phyloP scores from a whole-genome alignment of 2,888 invertebrate species.

The Cylloceria caligata region DNA sequence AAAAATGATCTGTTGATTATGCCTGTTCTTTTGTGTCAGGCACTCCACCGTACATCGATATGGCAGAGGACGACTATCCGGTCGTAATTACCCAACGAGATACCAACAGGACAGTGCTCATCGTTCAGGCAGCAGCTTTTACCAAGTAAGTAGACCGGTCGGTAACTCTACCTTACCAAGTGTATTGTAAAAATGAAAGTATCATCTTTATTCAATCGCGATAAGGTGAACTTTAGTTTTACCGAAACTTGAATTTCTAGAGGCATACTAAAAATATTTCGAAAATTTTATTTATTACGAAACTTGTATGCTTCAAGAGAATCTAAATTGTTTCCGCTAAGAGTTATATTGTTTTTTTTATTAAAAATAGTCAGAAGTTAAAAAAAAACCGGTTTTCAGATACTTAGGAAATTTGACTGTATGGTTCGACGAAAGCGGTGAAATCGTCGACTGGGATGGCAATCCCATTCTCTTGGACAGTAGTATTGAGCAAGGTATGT shows the following conservation, averaged over 20 bases:
- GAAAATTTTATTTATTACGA: not conserved
- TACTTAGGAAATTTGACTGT: constrained; percentile 92
- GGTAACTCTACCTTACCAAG: constrained; percentile 9
- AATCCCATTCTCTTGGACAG: constrained; percentile 89
- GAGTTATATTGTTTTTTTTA: not conserved
- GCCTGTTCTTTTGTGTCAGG: constrained; percentile 69
- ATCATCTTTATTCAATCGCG: not conserved
- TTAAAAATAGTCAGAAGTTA: not conserved
- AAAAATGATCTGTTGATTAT: constrained; percentile 14
- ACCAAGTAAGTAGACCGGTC: constrained; percentile 84
- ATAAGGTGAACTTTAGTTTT: not conserved
- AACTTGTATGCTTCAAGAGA: no score
- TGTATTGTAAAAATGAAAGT: not conserved
- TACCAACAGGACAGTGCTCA: constrained; percentile 87
- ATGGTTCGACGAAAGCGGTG: constrained; percentile 89
- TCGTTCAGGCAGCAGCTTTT: constrained; percentile 91
- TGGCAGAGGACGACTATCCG: constrained; percentile 89
- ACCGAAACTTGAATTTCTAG: not conserved
- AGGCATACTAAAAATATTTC: not conserved
- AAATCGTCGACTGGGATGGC: constrained; percentile 89
- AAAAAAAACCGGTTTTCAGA: constrained; percentile 76
- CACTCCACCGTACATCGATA: constrained; percentile 82
- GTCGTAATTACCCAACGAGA: constrained; percentile 87
- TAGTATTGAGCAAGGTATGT: constrained; percentile 88
- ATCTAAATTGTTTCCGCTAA: not conserved